phyloP scores from a whole-genome alignment of 92 coral and sea anemone genomes.

The Porites cylindrica region DNA sequence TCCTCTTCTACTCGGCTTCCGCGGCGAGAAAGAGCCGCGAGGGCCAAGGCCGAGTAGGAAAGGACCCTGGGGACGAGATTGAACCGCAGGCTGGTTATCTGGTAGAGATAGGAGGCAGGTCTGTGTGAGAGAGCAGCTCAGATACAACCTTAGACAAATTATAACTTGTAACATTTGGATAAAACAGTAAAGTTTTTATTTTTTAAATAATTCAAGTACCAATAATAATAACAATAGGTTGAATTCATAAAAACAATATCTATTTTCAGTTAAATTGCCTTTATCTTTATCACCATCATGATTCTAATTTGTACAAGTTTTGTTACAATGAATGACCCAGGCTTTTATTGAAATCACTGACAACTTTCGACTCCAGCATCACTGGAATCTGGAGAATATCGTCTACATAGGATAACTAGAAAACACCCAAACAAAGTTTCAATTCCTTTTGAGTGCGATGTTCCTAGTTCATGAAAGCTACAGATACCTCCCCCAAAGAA shows the following conservation, averaged over 20 bases:
- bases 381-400: neutral
- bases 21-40: no score
- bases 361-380: neutral
- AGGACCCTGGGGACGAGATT: no score
- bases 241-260: conserved; percentile 22
- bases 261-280: conserved; percentile 5
- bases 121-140: no score
- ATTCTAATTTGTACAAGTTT: neutral
- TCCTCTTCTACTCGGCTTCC: no score
- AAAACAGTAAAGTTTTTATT: no score
- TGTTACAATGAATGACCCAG: conserved; percentile 4
- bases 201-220: no score
- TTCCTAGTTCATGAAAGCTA: neutral
- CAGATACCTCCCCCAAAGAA: neutral
- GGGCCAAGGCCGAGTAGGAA: no score
- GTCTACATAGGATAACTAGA: neutral
- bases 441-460: neutral
- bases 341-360: neutral
- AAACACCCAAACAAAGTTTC: neutral
- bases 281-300: neutral
- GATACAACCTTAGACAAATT: no score
- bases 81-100: no score
- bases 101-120: no score
- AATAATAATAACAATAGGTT: neutral
- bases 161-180: no score